A percentile compares a stretch with the other conserved stretches of the same genome.
Conservation (phyloP, 2,113 vertebrate genomes). For the Bufo bufo region DNA sequence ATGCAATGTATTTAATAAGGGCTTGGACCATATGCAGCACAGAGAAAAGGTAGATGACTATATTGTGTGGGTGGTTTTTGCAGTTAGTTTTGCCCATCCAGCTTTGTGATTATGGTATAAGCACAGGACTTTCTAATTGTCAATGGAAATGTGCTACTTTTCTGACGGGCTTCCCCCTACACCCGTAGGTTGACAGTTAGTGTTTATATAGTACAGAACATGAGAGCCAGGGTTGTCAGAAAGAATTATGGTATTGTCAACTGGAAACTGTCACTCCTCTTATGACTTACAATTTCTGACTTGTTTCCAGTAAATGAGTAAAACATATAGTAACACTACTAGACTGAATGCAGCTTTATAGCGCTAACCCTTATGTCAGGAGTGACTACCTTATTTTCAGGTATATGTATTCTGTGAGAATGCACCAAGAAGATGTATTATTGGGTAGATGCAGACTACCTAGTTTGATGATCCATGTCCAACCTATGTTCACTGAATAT, state of each 20-base stretch:
- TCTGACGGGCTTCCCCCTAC: neutral
- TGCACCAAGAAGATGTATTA: neutral
- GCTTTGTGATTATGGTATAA: neutral
- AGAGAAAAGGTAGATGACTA: neutral
- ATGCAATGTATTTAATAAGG: conserved; percentile 45
- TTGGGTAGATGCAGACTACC: neutral
- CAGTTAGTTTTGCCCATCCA: neutral
- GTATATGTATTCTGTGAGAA: neutral
- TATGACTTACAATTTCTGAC: neutral
- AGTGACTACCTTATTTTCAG: neutral
- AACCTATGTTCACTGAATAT: neutral
- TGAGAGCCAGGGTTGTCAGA: neutral
- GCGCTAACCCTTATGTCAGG: neutral
- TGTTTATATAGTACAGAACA: neutral
- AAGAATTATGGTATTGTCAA: neutral
- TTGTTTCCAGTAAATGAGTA: neutral
- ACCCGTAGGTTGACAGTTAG: neutral
- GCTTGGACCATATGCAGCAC: conserved; percentile 30
- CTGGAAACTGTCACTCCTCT: neutral
- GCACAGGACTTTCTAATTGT: conserved; percentile 10
- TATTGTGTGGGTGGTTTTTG: neutral
- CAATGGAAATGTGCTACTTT: neutral
- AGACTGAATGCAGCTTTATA: neutral
- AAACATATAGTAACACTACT: neutral
- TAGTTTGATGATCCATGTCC: too few species aligned